These are phyloP conservation scores for Mormyrus hasselquistii DNA, from an alignment of 2,797 vertebrate genomes.

Conservation along the genomic window DNA sequence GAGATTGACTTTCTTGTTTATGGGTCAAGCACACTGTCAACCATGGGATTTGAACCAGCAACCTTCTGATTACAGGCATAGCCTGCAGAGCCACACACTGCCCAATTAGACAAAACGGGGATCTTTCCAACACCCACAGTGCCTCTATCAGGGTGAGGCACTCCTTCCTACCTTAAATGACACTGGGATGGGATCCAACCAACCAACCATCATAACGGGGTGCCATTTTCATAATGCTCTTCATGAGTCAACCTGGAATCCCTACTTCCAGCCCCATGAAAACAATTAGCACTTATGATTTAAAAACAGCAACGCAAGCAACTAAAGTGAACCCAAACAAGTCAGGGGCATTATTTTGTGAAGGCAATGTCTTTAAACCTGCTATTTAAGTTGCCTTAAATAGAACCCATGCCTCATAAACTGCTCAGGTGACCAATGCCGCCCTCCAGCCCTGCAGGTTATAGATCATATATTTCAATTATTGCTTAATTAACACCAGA, in stretches of 20 bases:
- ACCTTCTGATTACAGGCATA: neutral
- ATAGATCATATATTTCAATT: constrained; percentile 3
- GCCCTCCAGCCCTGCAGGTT: neutral
- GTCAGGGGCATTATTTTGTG: neutral
- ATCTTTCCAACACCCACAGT: neutral
- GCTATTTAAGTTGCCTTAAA: neutral
- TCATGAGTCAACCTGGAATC: neutral
- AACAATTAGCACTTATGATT: neutral
- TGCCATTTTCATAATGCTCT: neutral
- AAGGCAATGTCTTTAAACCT: neutral
- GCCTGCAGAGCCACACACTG: neutral
- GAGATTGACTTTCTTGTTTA: neutral
- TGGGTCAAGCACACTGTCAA: neutral
- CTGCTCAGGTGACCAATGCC: neutral
- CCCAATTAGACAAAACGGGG: neutral
- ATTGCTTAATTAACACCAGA: neutral
- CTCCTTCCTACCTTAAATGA: neutral
- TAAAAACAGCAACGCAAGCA: neutral
- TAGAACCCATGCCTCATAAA: neutral
- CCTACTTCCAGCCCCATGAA: neutral
- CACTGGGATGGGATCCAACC: neutral
- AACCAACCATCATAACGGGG: neutral
- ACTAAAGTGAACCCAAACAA: neutral
- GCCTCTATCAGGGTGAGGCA: neutral
- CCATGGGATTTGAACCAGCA: neutral